Evolutionary conservation across 1,140 invertebrate species (phyloP), one percentile per base, ranked within the genome.

Genomic region (Linepithema humile): DNA sequence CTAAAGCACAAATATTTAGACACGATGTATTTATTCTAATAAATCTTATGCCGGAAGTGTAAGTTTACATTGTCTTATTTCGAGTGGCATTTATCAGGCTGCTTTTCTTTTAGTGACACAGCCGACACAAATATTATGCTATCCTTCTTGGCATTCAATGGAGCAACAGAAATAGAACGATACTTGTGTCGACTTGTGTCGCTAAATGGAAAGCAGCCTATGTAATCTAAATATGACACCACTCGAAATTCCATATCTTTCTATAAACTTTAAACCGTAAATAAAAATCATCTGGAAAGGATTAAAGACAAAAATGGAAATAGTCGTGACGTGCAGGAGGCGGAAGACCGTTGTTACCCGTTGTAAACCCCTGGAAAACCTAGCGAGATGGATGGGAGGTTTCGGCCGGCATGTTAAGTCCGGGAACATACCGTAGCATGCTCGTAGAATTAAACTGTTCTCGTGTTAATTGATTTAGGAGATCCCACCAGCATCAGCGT

Each of bases 391-490:
- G 40, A 78, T 70, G 62, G 55, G 48, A 70, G 77, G 69, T 83
- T 85, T 85, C 48, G 55, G 75, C 26, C 60, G 73, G 45, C 62
- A 62, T 80, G 75, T 80, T 80, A 80, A 80, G 75, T 80, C 75
- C 75, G 50, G 64, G 75, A 80, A 80, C 75, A 80, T 50, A 70
- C 48, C 75, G 38, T 55, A 70, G 82, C 73, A 62, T 10, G 59
- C 29, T 50, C 65, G 60, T 80, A 84, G 73, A 74, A 87, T 88
- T 84, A 87, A 88, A 75, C 70, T 82, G 50, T 74, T 85, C 86
- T 82, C 32, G 53, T 38, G 73, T 38, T 88, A 87, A 88, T 88
- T 83, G 86, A 88, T 88, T 88, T 88, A 88, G 73, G 82, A 78
- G 70, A 82, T 60, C 7, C 29, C 32, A 20, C 29, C 40, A 10